Base-by-base conservation (phyloP, 2,888 invertebrate species). In the Andrena praecox region DNA sequence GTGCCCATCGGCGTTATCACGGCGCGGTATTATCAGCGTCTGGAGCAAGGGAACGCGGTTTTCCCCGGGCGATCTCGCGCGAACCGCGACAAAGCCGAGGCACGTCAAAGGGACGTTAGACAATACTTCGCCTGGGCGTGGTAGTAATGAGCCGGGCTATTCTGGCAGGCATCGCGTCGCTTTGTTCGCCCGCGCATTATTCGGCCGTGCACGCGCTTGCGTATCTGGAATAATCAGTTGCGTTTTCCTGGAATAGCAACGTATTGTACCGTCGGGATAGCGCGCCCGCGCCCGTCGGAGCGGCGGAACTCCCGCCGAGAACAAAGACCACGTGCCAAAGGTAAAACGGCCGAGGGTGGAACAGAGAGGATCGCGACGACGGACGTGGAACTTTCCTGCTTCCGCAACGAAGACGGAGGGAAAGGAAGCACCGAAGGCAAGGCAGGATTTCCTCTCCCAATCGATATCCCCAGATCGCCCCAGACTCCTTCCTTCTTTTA, bases 201-300 rank as follows among this genome's bases (percentile, higher is more conserved):
- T 77, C 64, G 56, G n/a, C 10, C 42, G 33, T 56, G 24, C 24
- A 56, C 33, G 69, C 56, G 59, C 56, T 29, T 42, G 50, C 72
- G 59, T 80, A 81, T 82, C 72, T 80, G 63, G 77, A 79, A 75
- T 82, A 86, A 87, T 85, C 87, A 80, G 77, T 71, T 73, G 62
- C 68, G 56, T 78, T 86, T 86, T 76, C 60, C 29, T 66, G 71
- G 71, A 84, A 84, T 70, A 79, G 54, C 77, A 60, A 59, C 72
- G 71, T 71, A 72, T 77, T 74, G 78, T 84, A 20, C 63, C 68
- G 68, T 7, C 60, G 63, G 62, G 77, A 75, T 42, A 62, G 33
- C 77, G 63, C 42, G 35, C 12, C 60, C 56, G 74, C 42, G 35
- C 12, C 60, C 56, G 74, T 12, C 31, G 59, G 54, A 67, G 67